phyloP scores from a whole-genome alignment of 2,797 vertebrate species.

The Scomberomorus guttatus region DNA sequence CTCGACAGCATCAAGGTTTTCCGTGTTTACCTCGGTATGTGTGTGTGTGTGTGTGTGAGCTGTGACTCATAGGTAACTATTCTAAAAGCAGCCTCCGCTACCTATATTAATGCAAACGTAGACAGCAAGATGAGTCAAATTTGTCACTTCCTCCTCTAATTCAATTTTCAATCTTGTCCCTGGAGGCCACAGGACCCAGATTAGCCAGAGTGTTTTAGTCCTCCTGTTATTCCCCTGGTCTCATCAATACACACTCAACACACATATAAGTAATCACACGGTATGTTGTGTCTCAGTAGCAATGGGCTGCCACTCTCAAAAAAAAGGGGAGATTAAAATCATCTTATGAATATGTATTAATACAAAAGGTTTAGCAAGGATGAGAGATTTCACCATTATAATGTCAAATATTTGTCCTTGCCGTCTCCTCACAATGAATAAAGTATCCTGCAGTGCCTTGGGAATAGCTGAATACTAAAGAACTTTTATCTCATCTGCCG shows the following conservation, averaged over 20 bases:
- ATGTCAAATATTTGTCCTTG: conserved; percentile 74
- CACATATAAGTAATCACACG: conserved; percentile 47
- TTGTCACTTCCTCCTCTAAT: conserved; percentile 70
- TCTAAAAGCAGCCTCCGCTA: conserved; percentile 53
- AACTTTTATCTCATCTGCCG: conserved; percentile 61
- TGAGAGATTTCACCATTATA: conserved; percentile 51
- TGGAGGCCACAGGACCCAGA: conserved; percentile 51
- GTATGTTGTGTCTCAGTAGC: conserved; percentile 4
- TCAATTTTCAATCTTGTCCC: conserved; percentile 68
- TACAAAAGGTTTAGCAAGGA: conserved; percentile 34
- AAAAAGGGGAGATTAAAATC: conserved; percentile 53
- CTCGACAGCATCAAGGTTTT: conserved; percentile 30
- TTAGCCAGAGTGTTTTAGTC: conserved; percentile 56
- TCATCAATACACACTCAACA: conserved; percentile 61
- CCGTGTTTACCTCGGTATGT: conserved; percentile 20
- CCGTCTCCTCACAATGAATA: conserved; percentile 49
- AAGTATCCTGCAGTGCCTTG: conserved; percentile 40
- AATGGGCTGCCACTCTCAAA: conserved; percentile 31
- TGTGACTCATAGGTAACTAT: conserved; percentile 59
- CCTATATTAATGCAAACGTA: conserved; percentile 67
- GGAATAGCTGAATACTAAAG: conserved; percentile 56
- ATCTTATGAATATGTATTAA: conserved; percentile 63
- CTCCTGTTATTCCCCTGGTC: conserved; percentile 36
- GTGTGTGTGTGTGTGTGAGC: conserved; percentile 3
- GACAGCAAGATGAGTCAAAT: conserved; percentile 65